Conservation (phyloP, 1,140 invertebrate genomes). For the Muscidifurax raptorellus region DNA sequence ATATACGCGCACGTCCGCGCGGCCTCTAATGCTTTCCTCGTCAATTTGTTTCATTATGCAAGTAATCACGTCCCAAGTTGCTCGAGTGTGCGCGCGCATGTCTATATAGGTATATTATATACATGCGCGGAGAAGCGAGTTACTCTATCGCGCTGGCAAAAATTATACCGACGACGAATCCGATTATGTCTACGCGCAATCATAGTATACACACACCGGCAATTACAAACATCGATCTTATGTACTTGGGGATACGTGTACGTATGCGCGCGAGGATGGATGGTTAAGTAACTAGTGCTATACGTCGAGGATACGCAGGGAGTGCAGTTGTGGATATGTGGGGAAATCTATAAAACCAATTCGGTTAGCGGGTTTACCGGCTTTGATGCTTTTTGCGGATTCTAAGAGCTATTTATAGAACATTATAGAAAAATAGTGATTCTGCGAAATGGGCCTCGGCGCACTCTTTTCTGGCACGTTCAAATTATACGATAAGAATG, state of each 20-base stretch:
- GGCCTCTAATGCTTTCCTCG: conserved; percentile 18
- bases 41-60: conserved; percentile 42
- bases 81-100: neutral
- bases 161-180: conserved; percentile 35
- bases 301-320: neutral
- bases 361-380: too few species aligned
- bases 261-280: neutral
- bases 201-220: conserved; percentile 1
- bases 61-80: conserved; percentile 23
- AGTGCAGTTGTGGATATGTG: neutral
- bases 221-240: conserved; percentile 49
- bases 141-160: neutral
- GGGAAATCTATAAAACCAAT: too few species aligned
- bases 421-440: too few species aligned
- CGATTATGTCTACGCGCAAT: conserved; percentile 45
- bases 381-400: too few species aligned
- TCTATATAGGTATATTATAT: neutral
- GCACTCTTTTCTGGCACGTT: too few species aligned
- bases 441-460: too few species aligned
- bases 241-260: neutral
- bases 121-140: neutral
- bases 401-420: too few species aligned
- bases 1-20: neutral
- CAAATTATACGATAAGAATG: too few species aligned
- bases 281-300: conserved; percentile 24